Evolutionary conservation across 2,113 vertebrate genomes (phyloP), one percentile per base, ranked within the genome.

Genomic region (Chionomys nivalis): DNA sequence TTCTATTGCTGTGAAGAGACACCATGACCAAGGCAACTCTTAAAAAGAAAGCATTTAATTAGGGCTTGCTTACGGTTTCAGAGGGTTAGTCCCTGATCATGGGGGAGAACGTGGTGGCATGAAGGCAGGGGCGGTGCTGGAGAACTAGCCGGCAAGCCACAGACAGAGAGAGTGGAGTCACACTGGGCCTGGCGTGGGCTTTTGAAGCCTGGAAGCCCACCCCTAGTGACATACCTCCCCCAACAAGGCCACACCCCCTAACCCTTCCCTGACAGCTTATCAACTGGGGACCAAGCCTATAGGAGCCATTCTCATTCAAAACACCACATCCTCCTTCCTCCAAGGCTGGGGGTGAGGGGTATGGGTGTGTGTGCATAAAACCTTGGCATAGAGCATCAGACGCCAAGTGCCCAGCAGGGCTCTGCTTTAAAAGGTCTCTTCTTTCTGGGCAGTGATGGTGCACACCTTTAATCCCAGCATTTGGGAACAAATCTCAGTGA

Each of bases 351-450:
- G 16, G 31, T n/a, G 78, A 36, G 12, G 55, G 23, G 49, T 58
- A 58, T 21, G 58, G 19, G 19, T 1, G 58, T 0, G 19, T 7
- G 58, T 2, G 12, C 55, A 63, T 1, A 4, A 83, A 83, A 63
- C 52, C 13, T 13, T 44, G 28, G n/a, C 58, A 77, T 12, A 10
- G 12, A 75, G 5, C 31, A 4, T 0, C 6, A 2, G 58, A n/a
- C 52, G 61, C 36, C 17, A 49, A 42, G 47, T 11, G 0, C 21
- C 63, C 2, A 0, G 28, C 1, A 0, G 42, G 1, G 9, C 47
- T 49, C 13, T 8, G n/a, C 14, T 42, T 58, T 70, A 26, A 14
- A 33, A 14, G 2, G 39, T 19, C 31, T n/a, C 9, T 42, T 24
- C 47, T 61, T 1, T 5, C 17, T 19, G 55, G 55, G 55, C 55